A percentile compares a stretch with the other conserved stretches of the same genome.
These are phyloP conservation scores for Dicrurus megarhynchus DNA, from an alignment of 2,113 vertebrate species.

Conservation along the genomic window DNA sequence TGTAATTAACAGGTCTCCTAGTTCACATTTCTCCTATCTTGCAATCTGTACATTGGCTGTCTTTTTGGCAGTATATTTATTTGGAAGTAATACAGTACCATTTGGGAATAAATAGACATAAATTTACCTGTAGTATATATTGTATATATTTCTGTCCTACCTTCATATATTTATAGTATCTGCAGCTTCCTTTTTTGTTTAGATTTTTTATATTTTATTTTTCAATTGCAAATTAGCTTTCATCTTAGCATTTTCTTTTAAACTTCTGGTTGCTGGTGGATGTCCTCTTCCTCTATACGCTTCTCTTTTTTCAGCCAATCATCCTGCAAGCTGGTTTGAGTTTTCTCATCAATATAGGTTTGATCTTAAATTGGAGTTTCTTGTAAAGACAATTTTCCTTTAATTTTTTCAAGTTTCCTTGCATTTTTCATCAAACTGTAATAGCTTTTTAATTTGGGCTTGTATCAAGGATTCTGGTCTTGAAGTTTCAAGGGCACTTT, in stretches of 20 bases:
- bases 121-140: not conserved
- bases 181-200: not conserved
- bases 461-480: not conserved
- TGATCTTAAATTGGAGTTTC: not conserved
- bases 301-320: not conserved
- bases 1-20: not conserved
- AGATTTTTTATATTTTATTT: not conserved
- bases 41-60: not conserved
- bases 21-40: not conserved
- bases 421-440: not conserved
- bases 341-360: not conserved
- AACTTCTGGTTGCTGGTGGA: not conserved
- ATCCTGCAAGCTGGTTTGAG: accelerated
- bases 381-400: not conserved
- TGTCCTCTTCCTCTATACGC: not conserved
- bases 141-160: not conserved
- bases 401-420: not conserved
- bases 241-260: not conserved
- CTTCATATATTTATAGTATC: not conserved
- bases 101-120: not conserved
- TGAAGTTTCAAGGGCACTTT: not conserved
- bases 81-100: not conserved
- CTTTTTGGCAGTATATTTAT: not conserved
- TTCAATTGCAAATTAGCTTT: not conserved
- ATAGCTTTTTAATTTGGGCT: not conserved